These are phyloP conservation scores for Athalia rosae DNA, from an alignment of 2,888 invertebrate genomes.

Conservation along the genomic window DNA sequence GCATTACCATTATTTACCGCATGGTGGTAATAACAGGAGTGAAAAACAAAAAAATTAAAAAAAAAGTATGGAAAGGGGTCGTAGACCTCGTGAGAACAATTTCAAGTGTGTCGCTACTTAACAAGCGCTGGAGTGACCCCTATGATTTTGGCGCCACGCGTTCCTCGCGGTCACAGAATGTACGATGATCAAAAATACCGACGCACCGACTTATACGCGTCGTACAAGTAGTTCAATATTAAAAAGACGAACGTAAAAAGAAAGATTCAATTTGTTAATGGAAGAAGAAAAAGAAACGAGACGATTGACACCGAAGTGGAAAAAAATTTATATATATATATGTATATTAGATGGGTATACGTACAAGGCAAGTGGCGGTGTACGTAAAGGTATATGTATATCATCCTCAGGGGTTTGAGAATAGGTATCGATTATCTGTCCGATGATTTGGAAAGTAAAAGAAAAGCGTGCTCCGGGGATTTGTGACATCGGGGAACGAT, in stretches of 20 bases:
- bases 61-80: conserved; percentile 9
- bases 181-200: neutral
- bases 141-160: conserved; percentile 42
- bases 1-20: neutral
- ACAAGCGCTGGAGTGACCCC: conserved; percentile 4
- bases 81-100: conserved; percentile 30
- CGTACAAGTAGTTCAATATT: neutral
- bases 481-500: conserved; percentile 20
- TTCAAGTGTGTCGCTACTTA: neutral
- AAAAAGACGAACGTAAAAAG: no score
- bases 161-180: neutral
- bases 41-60: no score
- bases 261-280: no score
- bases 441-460: conserved; percentile 70
- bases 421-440: conserved; percentile 71
- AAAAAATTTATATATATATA: no score
- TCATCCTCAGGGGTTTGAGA: conserved; percentile 37
- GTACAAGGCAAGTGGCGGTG: no score
- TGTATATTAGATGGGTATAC: no score
- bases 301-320: no score
- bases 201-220: neutral
- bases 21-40: neutral
- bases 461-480: conserved; percentile 70
- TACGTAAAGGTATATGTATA: no score
- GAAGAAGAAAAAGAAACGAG: no score